Evolutionary conservation across 2,888 invertebrate species (phyloP).

Genomic region (Leucozona laternaria): DNA sequence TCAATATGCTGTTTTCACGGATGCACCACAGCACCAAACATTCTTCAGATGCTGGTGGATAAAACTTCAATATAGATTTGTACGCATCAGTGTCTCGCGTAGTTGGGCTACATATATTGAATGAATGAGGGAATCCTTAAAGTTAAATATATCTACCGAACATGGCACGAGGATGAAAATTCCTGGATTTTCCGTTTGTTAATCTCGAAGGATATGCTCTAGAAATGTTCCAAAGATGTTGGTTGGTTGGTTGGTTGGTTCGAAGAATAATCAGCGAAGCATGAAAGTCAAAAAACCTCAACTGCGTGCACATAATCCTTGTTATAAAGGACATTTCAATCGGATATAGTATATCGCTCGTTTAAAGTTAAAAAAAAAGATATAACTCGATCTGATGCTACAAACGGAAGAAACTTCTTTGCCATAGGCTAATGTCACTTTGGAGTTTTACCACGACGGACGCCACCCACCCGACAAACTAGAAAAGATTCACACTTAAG

Average conservation of each 20-base stretch:
- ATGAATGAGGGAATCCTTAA: conserved; percentile 24
- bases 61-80: conserved; percentile 27
- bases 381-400: neutral
- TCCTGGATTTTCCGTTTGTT: conserved; percentile 21
- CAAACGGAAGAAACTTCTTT: conserved; percentile 27
- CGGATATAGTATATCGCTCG: neutral
- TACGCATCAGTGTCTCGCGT: conserved; percentile 47
- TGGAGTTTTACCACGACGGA: conserved; percentile 5
- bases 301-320: conserved; percentile 25
- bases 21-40: conserved; percentile 20
- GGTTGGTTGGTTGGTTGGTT: conserved; percentile 4
- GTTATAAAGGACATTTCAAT: conserved; percentile 33
- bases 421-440: conserved; percentile 29
- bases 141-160: neutral
- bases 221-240: conserved; percentile 15
- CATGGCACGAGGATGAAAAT: neutral
- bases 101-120: conserved; percentile 30
- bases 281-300: conserved; percentile 33
- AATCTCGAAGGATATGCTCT: conserved; percentile 15
- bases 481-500: conserved; percentile 32
- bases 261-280: conserved; percentile 23
- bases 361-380: conserved; percentile 9
- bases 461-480: neutral
- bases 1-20: neutral
- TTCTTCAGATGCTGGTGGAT: conserved; percentile 15